Percentiles rank a stretch among this genome's conserved stretches.
Evolutionary conservation across 2,797 vertebrate species (phyloP).

Genomic region (Buphagus erythrorhynchus): DNA sequence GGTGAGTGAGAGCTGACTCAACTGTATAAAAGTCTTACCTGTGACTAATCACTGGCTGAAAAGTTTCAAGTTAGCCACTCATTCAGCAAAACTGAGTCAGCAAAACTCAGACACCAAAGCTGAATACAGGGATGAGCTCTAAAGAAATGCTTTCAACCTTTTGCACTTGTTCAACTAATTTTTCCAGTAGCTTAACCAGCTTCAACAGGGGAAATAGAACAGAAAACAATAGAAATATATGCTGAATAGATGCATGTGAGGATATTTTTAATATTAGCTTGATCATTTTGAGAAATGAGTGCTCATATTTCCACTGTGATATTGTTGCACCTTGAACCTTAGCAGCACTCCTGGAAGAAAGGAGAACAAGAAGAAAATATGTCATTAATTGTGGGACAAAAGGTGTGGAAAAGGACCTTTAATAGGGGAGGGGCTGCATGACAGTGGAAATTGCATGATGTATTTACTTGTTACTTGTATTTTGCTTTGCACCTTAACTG

Average conservation of each 20-base stretch:
- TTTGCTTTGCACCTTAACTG: neutral
- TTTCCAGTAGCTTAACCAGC: neutral
- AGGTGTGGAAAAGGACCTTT: neutral
- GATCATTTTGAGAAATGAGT: neutral
- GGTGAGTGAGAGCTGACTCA: neutral
- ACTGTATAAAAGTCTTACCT: neutral
- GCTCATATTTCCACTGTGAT: neutral
- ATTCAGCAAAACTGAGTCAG: neutral
- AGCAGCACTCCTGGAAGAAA: neutral
- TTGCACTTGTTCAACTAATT: neutral
- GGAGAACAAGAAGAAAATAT: neutral
- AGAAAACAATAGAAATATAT: neutral
- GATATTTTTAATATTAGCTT: neutral
- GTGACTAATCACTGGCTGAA: neutral
- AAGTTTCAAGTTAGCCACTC: neutral
- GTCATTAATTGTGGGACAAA: neutral
- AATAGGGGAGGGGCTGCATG: neutral
- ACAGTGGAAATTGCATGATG: neutral
- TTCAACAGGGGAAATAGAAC: neutral
- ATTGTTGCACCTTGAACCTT: neutral
- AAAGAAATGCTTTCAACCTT: neutral
- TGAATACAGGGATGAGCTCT: neutral
- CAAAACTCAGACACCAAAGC: neutral
- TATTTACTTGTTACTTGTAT: neutral
- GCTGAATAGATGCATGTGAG: neutral